Evolutionary conservation across 1,140 invertebrate species (phyloP).

Genomic region (Dysdera silvatica): DNA sequence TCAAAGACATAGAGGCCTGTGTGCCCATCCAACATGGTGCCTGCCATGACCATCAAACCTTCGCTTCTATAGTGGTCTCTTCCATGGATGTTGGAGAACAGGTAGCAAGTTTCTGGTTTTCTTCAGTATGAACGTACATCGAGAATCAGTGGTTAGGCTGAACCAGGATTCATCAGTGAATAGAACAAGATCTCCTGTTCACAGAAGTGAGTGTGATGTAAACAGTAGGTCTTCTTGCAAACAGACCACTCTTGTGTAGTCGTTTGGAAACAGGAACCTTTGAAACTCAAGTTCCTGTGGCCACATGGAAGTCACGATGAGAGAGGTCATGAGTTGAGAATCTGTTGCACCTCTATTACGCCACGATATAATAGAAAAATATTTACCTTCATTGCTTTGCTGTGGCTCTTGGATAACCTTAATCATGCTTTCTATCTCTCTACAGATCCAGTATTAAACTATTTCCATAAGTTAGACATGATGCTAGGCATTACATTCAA

Average conservation of each 20-base stretch:
- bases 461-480: background rate
- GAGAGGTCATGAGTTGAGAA: slow-evolving; percentile 7
- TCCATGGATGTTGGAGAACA: background rate
- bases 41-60: background rate
- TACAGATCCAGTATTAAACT: background rate
- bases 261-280: background rate
- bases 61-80: background rate
- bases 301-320: background rate
- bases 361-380: background rate
- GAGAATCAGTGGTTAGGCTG: background rate
- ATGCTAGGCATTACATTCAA: background rate
- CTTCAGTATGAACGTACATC: background rate
- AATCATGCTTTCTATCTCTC: background rate
- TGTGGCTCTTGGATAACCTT: background rate
- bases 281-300: background rate
- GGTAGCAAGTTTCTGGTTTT: background rate
- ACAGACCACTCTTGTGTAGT: background rate
- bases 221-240: background rate
- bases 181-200: background rate
- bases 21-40: background rate
- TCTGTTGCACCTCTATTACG: background rate
- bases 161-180: slow-evolving; percentile 1
- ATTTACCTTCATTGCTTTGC: background rate
- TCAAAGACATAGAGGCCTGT: background rate
- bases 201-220: background rate